These are phyloP conservation scores for Struthidea cinerea DNA, from an alignment of 2,113 vertebrate species.

Conservation along the genomic window DNA sequence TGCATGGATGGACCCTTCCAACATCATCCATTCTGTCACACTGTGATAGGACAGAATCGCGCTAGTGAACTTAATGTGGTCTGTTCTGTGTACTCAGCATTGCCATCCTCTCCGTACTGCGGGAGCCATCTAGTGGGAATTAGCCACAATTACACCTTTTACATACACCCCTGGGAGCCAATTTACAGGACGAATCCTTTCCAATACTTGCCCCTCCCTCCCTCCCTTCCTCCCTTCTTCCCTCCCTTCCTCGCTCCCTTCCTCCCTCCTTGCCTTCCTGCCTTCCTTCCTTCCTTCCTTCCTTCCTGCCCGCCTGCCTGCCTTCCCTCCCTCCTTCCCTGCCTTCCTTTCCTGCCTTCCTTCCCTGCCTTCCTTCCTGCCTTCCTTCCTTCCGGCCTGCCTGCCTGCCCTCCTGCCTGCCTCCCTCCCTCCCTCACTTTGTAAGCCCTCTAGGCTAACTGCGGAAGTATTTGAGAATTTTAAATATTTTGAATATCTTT, in stretches of 20 bases:
- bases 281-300: too few relatives aligned
- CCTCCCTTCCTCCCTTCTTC: too few relatives aligned
- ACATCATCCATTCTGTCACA: not conserved
- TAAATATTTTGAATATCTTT: not conserved
- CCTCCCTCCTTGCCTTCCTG: too few relatives aligned
- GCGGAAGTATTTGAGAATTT: not conserved
- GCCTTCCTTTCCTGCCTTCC: too few relatives aligned
- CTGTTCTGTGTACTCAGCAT: not conserved
- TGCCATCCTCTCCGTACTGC: not conserved
- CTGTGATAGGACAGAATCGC: not conserved
- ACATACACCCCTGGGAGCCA: not conserved
- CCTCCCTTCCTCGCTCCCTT: too few relatives aligned
- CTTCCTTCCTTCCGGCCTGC: too few relatives aligned
- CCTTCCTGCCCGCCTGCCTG: too few relatives aligned
- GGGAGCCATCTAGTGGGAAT: not conserved
- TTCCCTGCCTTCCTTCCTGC: too few relatives aligned
- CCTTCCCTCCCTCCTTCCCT: too few relatives aligned
- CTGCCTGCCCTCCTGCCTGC: too few relatives aligned
- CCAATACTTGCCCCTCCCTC: too few relatives aligned
- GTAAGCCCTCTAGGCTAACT: not conserved
- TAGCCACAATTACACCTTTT: not conserved
- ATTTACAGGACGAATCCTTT: not conserved
- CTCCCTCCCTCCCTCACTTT: not conserved
- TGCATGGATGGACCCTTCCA: not conserved
- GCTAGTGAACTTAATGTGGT: not conserved